Percentiles rank a stretch among this genome's conserved stretches.
Evolutionary conservation across 2,888 invertebrate genomes (phyloP).

Genomic region (Melinaea menophilus): DNA sequence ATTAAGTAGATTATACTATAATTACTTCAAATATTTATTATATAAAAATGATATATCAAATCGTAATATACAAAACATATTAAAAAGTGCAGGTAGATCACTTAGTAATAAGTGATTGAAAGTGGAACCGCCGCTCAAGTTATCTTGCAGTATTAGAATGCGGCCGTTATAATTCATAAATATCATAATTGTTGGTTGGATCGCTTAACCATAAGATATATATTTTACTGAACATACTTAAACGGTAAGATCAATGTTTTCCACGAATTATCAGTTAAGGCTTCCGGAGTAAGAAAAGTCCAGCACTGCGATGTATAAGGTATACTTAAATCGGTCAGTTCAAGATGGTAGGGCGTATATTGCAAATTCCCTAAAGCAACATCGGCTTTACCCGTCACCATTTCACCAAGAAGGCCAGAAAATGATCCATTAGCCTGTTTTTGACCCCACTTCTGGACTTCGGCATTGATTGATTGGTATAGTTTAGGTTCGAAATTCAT

Average conservation of each 20-base stretch:
- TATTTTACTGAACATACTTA: constrained; percentile 69
- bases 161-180: too few species aligned
- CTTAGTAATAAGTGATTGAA: too few species aligned
- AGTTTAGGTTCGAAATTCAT: constrained; percentile 85
- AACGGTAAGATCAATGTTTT: constrained; percentile 89
- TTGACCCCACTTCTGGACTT: constrained; percentile 83
- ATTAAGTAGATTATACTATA: background rate
- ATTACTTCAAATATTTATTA: background rate
- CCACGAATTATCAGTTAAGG: constrained; percentile 89
- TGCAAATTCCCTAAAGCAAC: constrained; percentile 88
- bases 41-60: background rate
- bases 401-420: constrained; percentile 86
- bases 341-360: constrained; percentile 82
- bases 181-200: too few species aligned
- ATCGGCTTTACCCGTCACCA: constrained; percentile 82
- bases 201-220: background rate
- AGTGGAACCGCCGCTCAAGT: too few species aligned
- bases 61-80: background rate
- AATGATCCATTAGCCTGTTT: constrained; percentile 80
- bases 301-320: constrained; percentile 91
- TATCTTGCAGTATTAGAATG: too few species aligned
- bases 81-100: background rate
- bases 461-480: constrained; percentile 81
- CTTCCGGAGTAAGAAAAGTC: constrained; percentile 90
- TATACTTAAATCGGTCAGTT: constrained; percentile 83